phyloP scores from a whole-genome alignment of 2,797 vertebrate species.

The Distichodus sexfasciatus region DNA sequence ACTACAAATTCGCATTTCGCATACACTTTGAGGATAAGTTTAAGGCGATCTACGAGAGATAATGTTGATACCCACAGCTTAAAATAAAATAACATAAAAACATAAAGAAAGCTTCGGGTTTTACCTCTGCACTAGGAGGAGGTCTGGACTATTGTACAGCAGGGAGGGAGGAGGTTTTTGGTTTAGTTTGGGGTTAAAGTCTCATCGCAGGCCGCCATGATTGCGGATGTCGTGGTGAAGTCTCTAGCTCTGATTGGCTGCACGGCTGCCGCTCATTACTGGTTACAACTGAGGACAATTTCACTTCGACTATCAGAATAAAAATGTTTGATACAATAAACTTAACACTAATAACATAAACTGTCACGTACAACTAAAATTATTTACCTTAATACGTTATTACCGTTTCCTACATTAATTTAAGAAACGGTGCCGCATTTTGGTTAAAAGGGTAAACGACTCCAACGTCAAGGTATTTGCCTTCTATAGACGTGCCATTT shows the following conservation, averaged over 20 bases:
- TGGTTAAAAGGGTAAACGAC: no score
- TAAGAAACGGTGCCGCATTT: no score
- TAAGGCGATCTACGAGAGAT: no score
- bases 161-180: not conserved
- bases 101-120: not conserved
- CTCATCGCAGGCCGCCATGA: not conserved
- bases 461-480: no score
- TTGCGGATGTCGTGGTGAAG: slow-evolving; percentile 19
- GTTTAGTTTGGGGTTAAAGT: not conserved
- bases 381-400: no score
- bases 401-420: no score
- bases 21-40: no score
- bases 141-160: not conserved
- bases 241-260: slow-evolving; percentile 9
- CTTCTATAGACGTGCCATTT: no score
- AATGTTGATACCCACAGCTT: no score
- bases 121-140: slow-evolving; percentile 2
- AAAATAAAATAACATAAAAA: not conserved
- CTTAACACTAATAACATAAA: no score
- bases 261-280: not conserved
- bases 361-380: no score
- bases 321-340: not conserved
- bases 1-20: no score
- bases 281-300: not conserved
- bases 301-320: not conserved